These are phyloP conservation scores for Drosophila subobscura DNA, from an alignment of 1,140 invertebrate genomes.

Conservation along the genomic window DNA sequence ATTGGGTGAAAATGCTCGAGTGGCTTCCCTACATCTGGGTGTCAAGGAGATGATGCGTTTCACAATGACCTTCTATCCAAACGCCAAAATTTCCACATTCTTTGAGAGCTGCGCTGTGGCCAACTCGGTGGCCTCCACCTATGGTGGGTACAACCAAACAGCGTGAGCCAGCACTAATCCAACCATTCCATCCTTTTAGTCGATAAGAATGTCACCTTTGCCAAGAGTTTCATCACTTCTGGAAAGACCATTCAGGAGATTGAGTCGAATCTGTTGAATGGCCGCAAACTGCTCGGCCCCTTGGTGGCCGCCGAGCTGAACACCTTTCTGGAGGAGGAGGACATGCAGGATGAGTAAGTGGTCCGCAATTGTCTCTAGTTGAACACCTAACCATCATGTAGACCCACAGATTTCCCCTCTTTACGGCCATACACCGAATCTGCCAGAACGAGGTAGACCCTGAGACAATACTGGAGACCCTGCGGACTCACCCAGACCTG, in stretches of 20 bases:
- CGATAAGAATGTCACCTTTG: conserved; percentile 96
- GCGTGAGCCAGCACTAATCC: background rate
- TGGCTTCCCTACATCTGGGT: conserved; percentile 98
- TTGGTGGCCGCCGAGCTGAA: conserved; percentile 97
- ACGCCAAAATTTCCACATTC: conserved; percentile 94
- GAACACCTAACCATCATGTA: too few relatives aligned
- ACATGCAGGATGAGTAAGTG: conserved; percentile 91
- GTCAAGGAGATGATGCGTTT: conserved; percentile 99
- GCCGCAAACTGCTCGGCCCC: conserved; percentile 98
- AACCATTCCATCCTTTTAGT: conserved; percentile 74
- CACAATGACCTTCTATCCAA: conserved; percentile 93
- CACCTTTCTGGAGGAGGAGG: conserved; percentile 91
- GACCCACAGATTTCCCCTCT: conserved; percentile 94
- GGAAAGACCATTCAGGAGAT: conserved; percentile 95
- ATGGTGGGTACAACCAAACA: conserved; percentile 86
- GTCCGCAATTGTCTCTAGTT: too few relatives aligned
- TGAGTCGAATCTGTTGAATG: conserved; percentile 97
- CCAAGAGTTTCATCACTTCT: conserved; percentile 96
- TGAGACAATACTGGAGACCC: conserved; percentile 92
- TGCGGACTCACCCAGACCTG: conserved; percentile 97
- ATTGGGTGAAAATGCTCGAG: conserved; percentile 98
- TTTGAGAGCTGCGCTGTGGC: conserved; percentile 99
- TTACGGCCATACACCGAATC: conserved; percentile 96
- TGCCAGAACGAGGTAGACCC: conserved; percentile 92
- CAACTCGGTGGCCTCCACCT: conserved; percentile 99